These are phyloP conservation scores for Drosophila pseudoananassae DNA, from an alignment of 1,140 invertebrate genomes.

Conservation along the genomic window DNA sequence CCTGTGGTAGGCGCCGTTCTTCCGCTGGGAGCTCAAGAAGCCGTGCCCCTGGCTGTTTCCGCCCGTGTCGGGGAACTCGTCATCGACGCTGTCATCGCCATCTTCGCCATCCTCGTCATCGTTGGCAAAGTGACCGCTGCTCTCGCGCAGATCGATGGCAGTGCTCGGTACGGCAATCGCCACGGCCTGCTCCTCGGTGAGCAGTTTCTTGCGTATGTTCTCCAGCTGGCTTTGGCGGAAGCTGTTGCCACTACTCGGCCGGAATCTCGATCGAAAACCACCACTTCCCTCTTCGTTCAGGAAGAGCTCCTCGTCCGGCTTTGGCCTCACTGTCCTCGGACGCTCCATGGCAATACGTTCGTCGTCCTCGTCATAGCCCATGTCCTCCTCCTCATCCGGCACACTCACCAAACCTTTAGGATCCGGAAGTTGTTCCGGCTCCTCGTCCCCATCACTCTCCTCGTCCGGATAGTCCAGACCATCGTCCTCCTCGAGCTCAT, in stretches of 20 bases:
- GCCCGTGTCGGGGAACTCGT: conserved; percentile 69
- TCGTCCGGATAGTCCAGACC: conserved; percentile 49
- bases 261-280: conserved; percentile 49
- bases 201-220: conserved; percentile 69
- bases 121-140: conserved; percentile 84
- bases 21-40: conserved; percentile 71
- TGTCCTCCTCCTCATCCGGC: conserved; percentile 74
- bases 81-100: conserved; percentile 79
- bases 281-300: conserved; percentile 78
- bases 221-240: conserved; percentile 60
- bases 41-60: conserved; percentile 50
- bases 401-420: conserved; percentile 49
- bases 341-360: conserved; percentile 74
- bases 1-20: conserved; percentile 70
- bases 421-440: conserved; percentile 60
- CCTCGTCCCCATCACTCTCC: conserved; percentile 27
- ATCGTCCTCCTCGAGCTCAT: conserved; percentile 71
- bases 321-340: conserved; percentile 53
- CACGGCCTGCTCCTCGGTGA: conserved; percentile 56
- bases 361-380: conserved; percentile 82
- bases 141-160: conserved; percentile 82
- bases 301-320: conserved; percentile 70
- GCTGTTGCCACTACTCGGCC: conserved; percentile 45
- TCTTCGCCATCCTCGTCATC: conserved; percentile 82
- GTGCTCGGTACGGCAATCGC: conserved; percentile 72